Conservation (phyloP, 2,888 invertebrate genomes). For the Lasioglossum leucozonium region DNA sequence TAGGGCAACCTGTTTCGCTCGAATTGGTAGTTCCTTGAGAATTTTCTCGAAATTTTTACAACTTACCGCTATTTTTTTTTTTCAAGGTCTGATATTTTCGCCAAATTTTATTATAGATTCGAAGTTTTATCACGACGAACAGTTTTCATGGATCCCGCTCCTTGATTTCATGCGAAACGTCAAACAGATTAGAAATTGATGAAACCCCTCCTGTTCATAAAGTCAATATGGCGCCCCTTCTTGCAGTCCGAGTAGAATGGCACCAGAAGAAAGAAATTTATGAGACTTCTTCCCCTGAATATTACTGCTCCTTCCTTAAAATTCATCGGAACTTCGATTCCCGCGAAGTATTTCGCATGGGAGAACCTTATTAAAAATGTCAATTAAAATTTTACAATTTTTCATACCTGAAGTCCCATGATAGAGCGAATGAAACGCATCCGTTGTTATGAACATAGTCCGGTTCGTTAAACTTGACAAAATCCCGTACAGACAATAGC, state of each 20-base stretch:
- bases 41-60: too few species aligned
- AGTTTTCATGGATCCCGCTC: neutral
- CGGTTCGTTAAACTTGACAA: neutral
- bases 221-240: conserved; percentile 3
- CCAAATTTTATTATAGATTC: neutral
- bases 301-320: neutral
- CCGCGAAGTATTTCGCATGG: neutral
- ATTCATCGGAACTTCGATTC: neutral
- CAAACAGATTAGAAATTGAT: conserved; percentile 6
- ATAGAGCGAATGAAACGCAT: neutral
- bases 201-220: conserved; percentile 1
- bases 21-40: too few species aligned
- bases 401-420: neutral
- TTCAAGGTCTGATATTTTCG: neutral
- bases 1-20: neutral
- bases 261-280: conserved; percentile 3
- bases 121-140: neutral
- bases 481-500: neutral
- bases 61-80: too few species aligned
- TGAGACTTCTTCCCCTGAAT: neutral
- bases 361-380: neutral
- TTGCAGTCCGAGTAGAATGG: neutral
- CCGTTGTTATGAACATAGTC: too few species aligned
- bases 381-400: neutral
- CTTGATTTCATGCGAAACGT: neutral